These are phyloP conservation scores for Mergus octosetaceus DNA, from an alignment of 2,797 vertebrate species.

Conservation along the genomic window DNA sequence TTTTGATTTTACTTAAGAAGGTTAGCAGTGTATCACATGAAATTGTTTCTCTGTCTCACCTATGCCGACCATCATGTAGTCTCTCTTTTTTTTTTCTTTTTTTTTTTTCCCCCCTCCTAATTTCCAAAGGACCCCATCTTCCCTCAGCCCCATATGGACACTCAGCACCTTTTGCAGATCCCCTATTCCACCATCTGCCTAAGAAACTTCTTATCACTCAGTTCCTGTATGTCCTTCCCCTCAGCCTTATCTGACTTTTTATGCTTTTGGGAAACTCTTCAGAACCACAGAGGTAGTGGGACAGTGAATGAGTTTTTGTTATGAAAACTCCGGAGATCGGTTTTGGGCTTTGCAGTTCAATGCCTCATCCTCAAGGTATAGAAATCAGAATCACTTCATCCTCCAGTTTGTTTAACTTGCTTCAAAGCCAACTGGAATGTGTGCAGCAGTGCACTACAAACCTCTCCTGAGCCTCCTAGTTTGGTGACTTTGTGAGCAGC, in stretches of 20 bases:
- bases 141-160: neutral
- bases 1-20: neutral
- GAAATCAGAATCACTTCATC: neutral
- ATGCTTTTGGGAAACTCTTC: neutral
- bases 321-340: neutral
- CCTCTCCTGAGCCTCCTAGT: neutral
- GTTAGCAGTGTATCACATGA: neutral
- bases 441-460: neutral
- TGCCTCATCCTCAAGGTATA: neutral
- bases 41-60: neutral
- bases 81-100: neutral
- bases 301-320: neutral
- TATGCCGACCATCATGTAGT: neutral
- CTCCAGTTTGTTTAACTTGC: neutral
- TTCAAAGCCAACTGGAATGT: neutral
- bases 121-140: neutral
- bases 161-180: neutral
- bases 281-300: neutral
- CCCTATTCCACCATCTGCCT: neutral
- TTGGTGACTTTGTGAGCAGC: neutral
- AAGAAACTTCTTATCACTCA: neutral
- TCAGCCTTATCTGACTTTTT: neutral
- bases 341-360: neutral
- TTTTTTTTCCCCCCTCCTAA: no score
- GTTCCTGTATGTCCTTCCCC: neutral